Evolutionary conservation across 35 echinoderm and acorn worm genomes (phyloP).

Genomic region (Apostichopus japonicus): DNA sequence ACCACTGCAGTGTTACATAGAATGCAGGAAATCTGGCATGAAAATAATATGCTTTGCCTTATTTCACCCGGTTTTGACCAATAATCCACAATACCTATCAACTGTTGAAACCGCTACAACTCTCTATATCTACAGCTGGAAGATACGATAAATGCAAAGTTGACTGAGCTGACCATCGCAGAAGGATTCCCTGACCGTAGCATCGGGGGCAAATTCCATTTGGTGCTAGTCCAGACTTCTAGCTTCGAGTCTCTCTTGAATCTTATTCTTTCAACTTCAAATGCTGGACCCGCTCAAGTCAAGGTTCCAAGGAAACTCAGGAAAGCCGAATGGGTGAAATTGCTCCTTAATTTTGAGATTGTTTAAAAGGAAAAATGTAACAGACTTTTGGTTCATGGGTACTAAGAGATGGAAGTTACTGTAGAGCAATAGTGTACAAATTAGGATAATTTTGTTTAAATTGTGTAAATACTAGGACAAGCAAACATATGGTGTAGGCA

Average conservation of each 20-base stretch:
- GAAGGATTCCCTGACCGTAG: not conserved
- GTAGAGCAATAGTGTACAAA: no score
- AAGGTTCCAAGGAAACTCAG: not conserved
- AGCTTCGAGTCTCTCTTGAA: not conserved
- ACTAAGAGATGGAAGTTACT: no score
- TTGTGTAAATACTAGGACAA: no score
- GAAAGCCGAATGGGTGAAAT: not conserved
- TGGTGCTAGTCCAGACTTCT: not conserved
- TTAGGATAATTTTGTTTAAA: no score
- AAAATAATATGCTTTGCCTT: no score
- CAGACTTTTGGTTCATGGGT: no score
- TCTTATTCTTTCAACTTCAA: not conserved
- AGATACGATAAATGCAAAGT: not conserved
- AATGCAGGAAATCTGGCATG: no score
- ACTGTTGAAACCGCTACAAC: no score
- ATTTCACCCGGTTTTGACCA: no score
- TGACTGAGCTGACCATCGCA: not conserved
- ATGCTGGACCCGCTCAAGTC: not conserved
- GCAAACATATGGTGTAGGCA: no score
- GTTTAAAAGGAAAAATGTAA: not conserved
- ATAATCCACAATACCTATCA: no score
- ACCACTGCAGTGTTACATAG: no score
- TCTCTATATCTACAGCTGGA: not conserved
- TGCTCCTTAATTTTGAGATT: not conserved
- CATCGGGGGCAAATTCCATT: not conserved